Conservation (phyloP, 2,113 vertebrate species). For the Oreochromis niloticus region DNA sequence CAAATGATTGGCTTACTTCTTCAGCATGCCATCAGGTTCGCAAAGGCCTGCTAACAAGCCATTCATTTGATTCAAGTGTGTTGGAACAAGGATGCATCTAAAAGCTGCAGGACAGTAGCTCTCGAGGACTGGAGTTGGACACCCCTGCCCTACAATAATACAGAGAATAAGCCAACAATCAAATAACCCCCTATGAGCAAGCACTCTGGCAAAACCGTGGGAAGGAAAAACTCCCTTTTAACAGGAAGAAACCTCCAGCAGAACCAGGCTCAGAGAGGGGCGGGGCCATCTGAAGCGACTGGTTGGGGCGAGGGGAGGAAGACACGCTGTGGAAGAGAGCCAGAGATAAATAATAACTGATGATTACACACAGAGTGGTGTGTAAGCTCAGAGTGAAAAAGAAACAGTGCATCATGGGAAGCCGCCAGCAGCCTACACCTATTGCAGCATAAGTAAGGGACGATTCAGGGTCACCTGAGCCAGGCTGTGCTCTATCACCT, state of each 20-base stretch:
- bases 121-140: accelerated
- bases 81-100: background rate
- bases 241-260: background rate
- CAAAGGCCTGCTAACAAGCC: background rate
- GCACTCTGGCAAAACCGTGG: accelerated
- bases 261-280: background rate
- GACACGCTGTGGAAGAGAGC: accelerated
- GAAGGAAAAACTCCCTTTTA: background rate
- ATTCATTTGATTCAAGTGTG: background rate
- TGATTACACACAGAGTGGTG: background rate
- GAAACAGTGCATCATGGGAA: background rate
- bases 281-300: accelerated
- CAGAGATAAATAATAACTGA: background rate
- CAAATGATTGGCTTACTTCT: background rate
- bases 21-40: background rate
- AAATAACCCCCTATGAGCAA: accelerated
- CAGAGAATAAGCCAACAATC: background rate
- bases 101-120: accelerated
- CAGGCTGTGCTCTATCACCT: background rate
- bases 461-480: background rate
- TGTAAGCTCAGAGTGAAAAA: background rate
- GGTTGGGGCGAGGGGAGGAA: background rate
- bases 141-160: background rate
- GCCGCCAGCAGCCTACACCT: background rate
- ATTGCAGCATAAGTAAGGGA: background rate